Evolutionary conservation across 2,113 vertebrate genomes (phyloP).

Genomic region (Raphicerus campestris): DNA sequence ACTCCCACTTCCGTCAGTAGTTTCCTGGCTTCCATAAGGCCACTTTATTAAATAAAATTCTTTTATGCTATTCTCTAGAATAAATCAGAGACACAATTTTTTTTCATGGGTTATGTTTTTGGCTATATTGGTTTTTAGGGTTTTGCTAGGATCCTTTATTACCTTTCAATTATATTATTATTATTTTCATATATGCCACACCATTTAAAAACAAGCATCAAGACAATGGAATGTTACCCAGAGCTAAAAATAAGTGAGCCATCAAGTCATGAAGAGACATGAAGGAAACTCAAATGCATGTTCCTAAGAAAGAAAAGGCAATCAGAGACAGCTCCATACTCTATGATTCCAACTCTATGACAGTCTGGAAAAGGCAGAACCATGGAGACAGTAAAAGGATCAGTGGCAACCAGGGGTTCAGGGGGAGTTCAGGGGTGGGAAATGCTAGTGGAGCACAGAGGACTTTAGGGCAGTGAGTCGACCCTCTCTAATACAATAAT

Average conservation of each 20-base stretch:
- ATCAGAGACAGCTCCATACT: neutral
- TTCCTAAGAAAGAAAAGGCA: neutral
- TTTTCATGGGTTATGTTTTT: neutral
- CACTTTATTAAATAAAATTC: neutral
- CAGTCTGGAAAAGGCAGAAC: neutral
- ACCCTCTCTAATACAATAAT: fast-evolving
- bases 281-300: neutral
- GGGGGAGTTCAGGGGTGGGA: too few relatives aligned
- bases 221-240: neutral
- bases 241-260: neutral
- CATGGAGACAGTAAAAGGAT: neutral
- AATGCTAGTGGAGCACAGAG: too few relatives aligned
- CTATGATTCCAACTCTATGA: fast-evolving
- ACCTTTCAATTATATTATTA: neutral
- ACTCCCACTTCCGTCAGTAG: neutral
- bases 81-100: neutral
- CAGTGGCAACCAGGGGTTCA: fast-evolving
- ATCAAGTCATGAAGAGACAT: neutral
- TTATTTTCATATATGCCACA: neutral
- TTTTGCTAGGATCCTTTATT: neutral
- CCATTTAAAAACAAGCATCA: neutral
- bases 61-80: neutral
- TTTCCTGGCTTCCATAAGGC: neutral
- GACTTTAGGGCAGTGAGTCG: neutral
- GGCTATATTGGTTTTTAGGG: neutral